Percentiles rank a stretch among this genome's conserved stretches.
Conservation (phyloP, 2,113 vertebrate species). For the Pelmatolapia mariae region DNA sequence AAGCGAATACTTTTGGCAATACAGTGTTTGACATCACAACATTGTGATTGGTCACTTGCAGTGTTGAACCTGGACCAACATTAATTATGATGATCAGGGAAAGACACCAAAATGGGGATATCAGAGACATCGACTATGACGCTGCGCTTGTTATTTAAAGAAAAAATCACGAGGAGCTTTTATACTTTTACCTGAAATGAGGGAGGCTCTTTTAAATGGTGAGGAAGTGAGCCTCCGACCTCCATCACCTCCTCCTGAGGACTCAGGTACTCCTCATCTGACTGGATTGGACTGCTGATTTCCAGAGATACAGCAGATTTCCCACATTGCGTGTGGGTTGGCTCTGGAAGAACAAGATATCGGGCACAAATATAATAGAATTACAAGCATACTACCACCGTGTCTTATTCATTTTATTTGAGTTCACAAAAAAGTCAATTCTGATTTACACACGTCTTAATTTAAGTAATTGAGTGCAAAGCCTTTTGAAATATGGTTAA, state of each 20-base stretch:
- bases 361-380: neutral
- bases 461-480: neutral
- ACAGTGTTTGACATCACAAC: neutral
- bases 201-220: slow-evolving; percentile 78
- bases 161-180: neutral
- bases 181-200: slow-evolving; percentile 79
- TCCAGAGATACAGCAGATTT: slow-evolving; percentile 39
- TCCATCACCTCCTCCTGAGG: slow-evolving; percentile 85
- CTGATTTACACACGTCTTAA: neutral
- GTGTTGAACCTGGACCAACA: neutral
- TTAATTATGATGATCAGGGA: neutral
- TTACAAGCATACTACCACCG: neutral
- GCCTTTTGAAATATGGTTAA: slow-evolving; percentile 4
- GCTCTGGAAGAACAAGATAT: slow-evolving; percentile 26
- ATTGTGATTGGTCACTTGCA: neutral
- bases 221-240: slow-evolving; percentile 56
- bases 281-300: slow-evolving; percentile 77
- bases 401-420: neutral
- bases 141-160: neutral
- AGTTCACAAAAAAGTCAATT: neutral
- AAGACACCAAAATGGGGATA: neutral
- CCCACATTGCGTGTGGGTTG: slow-evolving; percentile 20
- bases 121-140: neutral
- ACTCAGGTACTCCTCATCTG: slow-evolving; percentile 84
- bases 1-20: neutral